Evolutionary conservation across 2,888 invertebrate species (phyloP).

Genomic region (Hypselothyrea guttata): DNA sequence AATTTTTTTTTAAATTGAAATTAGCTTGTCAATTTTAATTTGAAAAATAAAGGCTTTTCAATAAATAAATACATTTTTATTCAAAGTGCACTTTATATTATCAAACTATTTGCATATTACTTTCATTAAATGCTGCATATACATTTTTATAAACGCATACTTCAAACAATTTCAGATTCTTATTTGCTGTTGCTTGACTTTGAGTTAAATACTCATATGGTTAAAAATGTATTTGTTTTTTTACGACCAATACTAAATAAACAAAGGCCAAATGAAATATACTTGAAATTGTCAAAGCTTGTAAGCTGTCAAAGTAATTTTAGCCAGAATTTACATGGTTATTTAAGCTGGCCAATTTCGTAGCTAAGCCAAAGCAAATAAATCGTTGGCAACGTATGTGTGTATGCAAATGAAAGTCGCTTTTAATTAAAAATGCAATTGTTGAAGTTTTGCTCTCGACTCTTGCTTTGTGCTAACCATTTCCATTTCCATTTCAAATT

Average conservation of each 20-base stretch:
- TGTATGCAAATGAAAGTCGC: slow-evolving; percentile 17
- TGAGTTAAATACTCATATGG: not conserved
- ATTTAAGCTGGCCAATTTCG: slow-evolving; percentile 50
- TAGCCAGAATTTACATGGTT: slow-evolving; percentile 25
- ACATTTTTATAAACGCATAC: not conserved
- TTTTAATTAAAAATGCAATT: slow-evolving; percentile 63
- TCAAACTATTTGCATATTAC: no score
- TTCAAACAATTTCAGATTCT: not conserved
- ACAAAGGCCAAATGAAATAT: slow-evolving; percentile 4
- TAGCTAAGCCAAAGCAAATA: slow-evolving; percentile 46
- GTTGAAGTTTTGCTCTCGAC: slow-evolving; percentile 17
- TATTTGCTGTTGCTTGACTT: not conserved
- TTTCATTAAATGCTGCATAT: no score
- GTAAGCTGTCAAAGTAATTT: slow-evolving; percentile 22
- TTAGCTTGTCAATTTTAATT: no score
- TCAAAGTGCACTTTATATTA: no score
- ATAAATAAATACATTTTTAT: no score
- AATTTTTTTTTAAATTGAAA: no score
- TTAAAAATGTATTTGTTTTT: not conserved
- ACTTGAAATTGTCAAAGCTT: slow-evolving; percentile 15
- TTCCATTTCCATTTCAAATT: slow-evolving; percentile 9
- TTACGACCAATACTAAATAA: slow-evolving; percentile 3
- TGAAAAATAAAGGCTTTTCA: no score
- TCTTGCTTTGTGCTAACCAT: slow-evolving; percentile 14
- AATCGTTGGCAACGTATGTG: slow-evolving; percentile 20